Base-by-base conservation (phyloP, 1,140 invertebrate species). In the Atta texana region DNA sequence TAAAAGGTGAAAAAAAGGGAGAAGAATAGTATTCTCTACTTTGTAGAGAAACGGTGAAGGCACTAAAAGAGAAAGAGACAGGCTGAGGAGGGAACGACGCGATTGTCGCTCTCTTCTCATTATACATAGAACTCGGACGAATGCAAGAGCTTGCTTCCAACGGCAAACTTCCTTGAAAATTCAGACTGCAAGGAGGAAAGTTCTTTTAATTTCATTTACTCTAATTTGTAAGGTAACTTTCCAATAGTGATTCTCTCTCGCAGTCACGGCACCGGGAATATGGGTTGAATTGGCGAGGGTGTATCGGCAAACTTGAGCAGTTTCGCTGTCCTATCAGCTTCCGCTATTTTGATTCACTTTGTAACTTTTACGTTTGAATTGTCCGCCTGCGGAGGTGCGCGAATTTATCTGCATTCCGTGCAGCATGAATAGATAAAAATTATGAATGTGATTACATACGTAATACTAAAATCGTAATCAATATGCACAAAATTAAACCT, bases 141-240 rank as follows among this genome's bases (percentile, higher is more conserved):
- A 92, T 91, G 92, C 93, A 91, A 92, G 92, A 94, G 92, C 89
- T 89, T 92, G 89, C 90, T 93, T 90, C 87, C 85, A 89, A 80
- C 74, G 82, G 88, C 91, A 87, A 94, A 94, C 90, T 94, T 93
- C 77, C 91, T 89, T 90, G 92, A 92, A 94, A 93, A 93, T 93
- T 87, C 91, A 88, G 92, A 88, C 91, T 93, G 91, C 90, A 90
- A 87, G 90, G 78, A 88, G 80, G 90, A 94, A 94, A 92, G 87
- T 93, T 94, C 93, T 93, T 94, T 93, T 94, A 94, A 94, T 94
- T 94, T 94, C 93, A 94, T 94, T 94, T 93, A 92, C 93, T 92
- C 89, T 94, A 94, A 94, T 94, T 93, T 93, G 92, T 92, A 93
- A 93, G 92, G 92, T 93, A 93, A 94, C 93, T 93, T 93, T 93